Base-by-base conservation (phyloP, 2,888 invertebrate species). In the Entomobrya multifasciata region DNA sequence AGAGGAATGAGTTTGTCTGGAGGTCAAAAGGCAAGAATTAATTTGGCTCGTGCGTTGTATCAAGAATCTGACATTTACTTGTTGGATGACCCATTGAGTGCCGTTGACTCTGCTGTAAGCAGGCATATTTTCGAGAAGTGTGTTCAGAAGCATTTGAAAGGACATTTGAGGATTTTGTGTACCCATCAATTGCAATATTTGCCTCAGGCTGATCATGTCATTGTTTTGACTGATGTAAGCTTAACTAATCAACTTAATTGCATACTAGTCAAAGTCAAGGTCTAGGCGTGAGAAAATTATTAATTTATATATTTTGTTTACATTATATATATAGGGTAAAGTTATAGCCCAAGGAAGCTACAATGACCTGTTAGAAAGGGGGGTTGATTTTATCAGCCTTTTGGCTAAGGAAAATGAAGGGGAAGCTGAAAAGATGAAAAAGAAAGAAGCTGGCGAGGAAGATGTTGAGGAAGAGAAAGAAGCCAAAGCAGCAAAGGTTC, bases 81-180 rank as follows among this genome's bases (percentile, higher is more conserved):
- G 60, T 93, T 98, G 79, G 98, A 98, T 92, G 98, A 98, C 93
- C 98, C 98, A 0, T 22, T 86, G 8, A 36, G 36, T 22, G 86
- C 86, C 0, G 83, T 94, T 0, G 98, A 98, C 93, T 95, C 97
- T 0, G 96, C 96, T 92, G 98, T 98, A 0, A 97, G 97, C 0
- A 95, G 96, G 4, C 96, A 97, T 92, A 94, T 98, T 90, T 98
- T 98, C 93, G 96, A 98, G 72, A 94, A 95, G 92, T 96, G 96
- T 79, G 95, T 96, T 82, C 93, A 92, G 88, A 95, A 90, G 94
- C 95, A 95, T 91, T 92, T 97, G 82, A 93, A 93, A 57, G 94
- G 94, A n/a, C 95, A 96, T 92, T 95, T 96, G 10, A 94, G 95
- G 0, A 94, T 97, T 70, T 93, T 97, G 81, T 95, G 96, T 60